Evolutionary conservation across 2,113 vertebrate species (phyloP).

Genomic region (Solea solea): DNA sequence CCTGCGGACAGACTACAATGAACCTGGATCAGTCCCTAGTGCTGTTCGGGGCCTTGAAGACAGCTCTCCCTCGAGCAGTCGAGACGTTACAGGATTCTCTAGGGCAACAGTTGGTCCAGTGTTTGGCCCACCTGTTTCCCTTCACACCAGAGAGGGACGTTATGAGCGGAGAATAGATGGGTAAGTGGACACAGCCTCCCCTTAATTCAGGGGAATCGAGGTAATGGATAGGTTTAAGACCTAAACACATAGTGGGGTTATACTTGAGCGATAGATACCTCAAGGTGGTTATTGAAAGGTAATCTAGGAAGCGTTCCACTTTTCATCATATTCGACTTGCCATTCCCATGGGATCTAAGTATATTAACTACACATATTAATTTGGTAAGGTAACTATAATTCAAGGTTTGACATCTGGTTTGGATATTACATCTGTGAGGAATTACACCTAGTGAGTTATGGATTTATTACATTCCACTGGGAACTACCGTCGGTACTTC

Average conservation of each 20-base stretch:
- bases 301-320: constrained; percentile 80
- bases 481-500: constrained; percentile 73
- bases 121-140: constrained; percentile 94
- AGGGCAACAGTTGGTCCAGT: constrained; percentile 96
- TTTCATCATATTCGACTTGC: constrained; percentile 78
- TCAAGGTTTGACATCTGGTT: constrained; percentile 77
- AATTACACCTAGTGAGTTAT: constrained; percentile 81
- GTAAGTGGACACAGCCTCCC: constrained; percentile 87
- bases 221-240: constrained; percentile 78
- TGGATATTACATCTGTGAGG: constrained; percentile 82
- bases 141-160: constrained; percentile 99
- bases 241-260: constrained; percentile 76
- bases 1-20: constrained; percentile 99
- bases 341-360: constrained; percentile 75
- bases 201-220: constrained; percentile 75
- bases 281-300: constrained; percentile 68
- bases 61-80: constrained; percentile 97
- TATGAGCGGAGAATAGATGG: constrained; percentile 94
- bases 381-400: constrained; percentile 77
- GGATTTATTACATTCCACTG: constrained; percentile 80
- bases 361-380: constrained; percentile 74
- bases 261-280: constrained; percentile 64
- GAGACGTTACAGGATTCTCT: constrained; percentile 99
- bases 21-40: constrained; percentile 98
- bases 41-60: constrained; percentile 98